Conservation (phyloP, 1,140 invertebrate genomes). For the Apocrypta bakeri region DNA sequence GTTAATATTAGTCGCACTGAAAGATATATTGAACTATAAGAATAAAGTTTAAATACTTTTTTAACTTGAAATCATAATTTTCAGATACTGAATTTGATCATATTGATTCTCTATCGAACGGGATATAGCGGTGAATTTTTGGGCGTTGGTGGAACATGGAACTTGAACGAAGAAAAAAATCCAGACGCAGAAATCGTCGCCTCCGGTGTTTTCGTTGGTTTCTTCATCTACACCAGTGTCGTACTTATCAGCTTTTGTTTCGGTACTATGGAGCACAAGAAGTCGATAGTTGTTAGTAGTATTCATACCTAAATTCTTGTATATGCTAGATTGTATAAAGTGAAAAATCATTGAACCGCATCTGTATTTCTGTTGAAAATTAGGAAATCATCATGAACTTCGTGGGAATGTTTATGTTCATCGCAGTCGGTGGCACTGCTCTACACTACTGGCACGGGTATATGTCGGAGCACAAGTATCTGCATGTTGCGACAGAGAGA, state of each 20-base stretch:
- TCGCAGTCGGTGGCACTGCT: conserved; percentile 87
- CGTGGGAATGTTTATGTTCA: conserved; percentile 86
- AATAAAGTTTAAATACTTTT: too few relatives aligned
- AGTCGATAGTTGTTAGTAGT: conserved; percentile 75
- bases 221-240: conserved; percentile 85
- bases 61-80: too few relatives aligned
- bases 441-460: conserved; percentile 92
- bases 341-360: conserved; percentile 39
- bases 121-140: conserved; percentile 88
- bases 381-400: conserved; percentile 92
- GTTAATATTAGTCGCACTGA: too few relatives aligned
- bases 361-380: conserved; percentile 79
- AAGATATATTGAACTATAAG: too few relatives aligned
- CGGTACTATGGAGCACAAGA: conserved; percentile 84
- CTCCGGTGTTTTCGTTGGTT: conserved; percentile 89
- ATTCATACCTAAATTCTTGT: neutral
- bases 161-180: conserved; percentile 90
- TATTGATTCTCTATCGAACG: conserved; percentile 86
- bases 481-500: conserved; percentile 80
- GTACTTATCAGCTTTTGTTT: conserved; percentile 83
- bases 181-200: conserved; percentile 89
- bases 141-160: conserved; percentile 90
- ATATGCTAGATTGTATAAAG: too few relatives aligned
- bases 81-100: conserved; percentile 86
- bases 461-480: conserved; percentile 83